Percentiles rank a stretch among this genome's conserved stretches.
Conservation (phyloP, 2,888 invertebrate species). For the Plagiodera versicolora region DNA sequence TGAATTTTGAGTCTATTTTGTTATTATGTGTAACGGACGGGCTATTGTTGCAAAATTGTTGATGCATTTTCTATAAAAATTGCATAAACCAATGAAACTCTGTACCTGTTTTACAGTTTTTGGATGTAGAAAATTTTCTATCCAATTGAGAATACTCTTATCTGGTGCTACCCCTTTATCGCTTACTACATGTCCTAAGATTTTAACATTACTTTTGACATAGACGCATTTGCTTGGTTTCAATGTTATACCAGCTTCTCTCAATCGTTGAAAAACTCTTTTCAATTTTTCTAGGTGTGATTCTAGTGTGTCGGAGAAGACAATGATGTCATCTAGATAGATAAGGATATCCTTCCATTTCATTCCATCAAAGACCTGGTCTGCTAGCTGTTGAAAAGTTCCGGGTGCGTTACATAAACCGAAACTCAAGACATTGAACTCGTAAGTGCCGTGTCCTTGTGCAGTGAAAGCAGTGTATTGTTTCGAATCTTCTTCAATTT, state of each 20-base stretch:
- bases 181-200: conserved; percentile 35
- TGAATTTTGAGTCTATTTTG: conserved; percentile 13
- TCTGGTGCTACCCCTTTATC: conserved; percentile 24
- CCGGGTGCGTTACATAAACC: conserved; percentile 36
- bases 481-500: conserved; percentile 22
- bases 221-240: conserved; percentile 24
- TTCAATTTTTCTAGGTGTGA: conserved; percentile 26
- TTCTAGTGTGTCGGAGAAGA: conserved; percentile 27
- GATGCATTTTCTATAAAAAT: conserved; percentile 30
- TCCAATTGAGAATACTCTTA: conserved; percentile 1
- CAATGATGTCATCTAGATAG: conserved; percentile 35
- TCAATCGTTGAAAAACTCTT: conserved; percentile 26
- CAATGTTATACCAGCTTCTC: conserved; percentile 26
- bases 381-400: conserved; percentile 32
- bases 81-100: conserved; percentile 32
- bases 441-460: conserved; percentile 30
- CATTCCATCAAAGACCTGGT: conserved; percentile 29
- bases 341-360: conserved; percentile 33
- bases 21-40: conserved; percentile 23
- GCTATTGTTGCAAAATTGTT: conserved; percentile 27
- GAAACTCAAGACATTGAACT: conserved; percentile 35
- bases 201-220: conserved; percentile 28
- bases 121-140: conserved; percentile 32
- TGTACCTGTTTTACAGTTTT: conserved; percentile 21
- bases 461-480: conserved; percentile 34